phyloP scores from a whole-genome alignment of 2,888 invertebrate species.

The Drosophila emarginata region DNA sequence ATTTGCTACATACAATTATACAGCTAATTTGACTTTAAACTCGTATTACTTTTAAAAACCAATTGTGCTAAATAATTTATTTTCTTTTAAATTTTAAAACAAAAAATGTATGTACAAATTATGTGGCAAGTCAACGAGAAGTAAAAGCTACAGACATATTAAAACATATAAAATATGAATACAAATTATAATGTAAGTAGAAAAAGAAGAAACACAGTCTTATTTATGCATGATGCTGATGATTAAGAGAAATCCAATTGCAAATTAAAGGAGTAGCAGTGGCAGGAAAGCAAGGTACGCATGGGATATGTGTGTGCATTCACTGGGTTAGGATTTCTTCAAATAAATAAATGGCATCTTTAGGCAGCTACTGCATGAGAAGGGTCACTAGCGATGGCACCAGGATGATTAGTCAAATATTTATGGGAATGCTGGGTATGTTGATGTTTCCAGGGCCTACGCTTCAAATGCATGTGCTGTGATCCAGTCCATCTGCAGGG shows the following conservation, averaged over 20 bases:
- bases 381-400: slow-evolving; percentile 19
- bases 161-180: slow-evolving; percentile 20
- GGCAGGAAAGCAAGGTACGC: slow-evolving; percentile 51
- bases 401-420: slow-evolving; percentile 43
- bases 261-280: slow-evolving; percentile 4
- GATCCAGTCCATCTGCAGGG: slow-evolving; percentile 62
- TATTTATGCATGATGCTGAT: slow-evolving; percentile 57
- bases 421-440: slow-evolving; percentile 34
- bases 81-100: slow-evolving; percentile 45
- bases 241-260: slow-evolving; percentile 41
- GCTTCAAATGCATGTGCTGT: slow-evolving; percentile 65
- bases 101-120: slow-evolving; percentile 59
- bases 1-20: slow-evolving; percentile 53
- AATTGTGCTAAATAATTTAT: slow-evolving; percentile 74
- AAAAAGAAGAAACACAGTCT: slow-evolving; percentile 67
- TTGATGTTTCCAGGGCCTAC: slow-evolving; percentile 70
- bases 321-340: slow-evolving; percentile 35
- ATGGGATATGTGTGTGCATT: slow-evolving; percentile 53
- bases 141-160: slow-evolving; percentile 28
- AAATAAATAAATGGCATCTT: background rate
- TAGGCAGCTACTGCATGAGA: background rate
- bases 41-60: slow-evolving; percentile 30
- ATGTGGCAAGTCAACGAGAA: slow-evolving; percentile 56
- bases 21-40: slow-evolving; percentile 53
- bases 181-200: slow-evolving; percentile 44